phyloP scores from a whole-genome alignment of 2,797 vertebrate genomes.

The Iguana delicatissima region DNA sequence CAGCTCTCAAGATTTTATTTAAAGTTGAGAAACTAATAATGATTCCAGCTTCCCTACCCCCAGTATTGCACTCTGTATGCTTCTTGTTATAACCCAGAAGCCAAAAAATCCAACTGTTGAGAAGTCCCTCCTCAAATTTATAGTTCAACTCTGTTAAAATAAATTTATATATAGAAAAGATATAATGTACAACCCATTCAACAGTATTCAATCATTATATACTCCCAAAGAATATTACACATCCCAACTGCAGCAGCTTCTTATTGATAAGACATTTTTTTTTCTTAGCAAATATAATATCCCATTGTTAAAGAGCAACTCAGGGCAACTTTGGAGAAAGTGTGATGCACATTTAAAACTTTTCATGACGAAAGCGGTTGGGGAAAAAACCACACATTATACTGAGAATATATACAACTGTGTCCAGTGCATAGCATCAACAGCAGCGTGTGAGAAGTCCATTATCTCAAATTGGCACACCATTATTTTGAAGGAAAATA shows the following conservation, averaged over 20 bases:
- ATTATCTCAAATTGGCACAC: constrained; percentile 55
- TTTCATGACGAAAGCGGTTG: constrained; percentile 61
- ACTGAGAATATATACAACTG: constrained; percentile 64
- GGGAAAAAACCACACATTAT: constrained; percentile 48
- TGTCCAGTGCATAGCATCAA: constrained; percentile 83
- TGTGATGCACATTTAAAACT: constrained; percentile 66
- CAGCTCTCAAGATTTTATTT: constrained; percentile 58
- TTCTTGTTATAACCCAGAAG: constrained; percentile 75
- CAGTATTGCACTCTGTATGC: constrained; percentile 83
- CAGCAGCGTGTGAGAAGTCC: constrained; percentile 77
- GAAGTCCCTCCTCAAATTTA: constrained; percentile 70
- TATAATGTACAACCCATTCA: constrained; percentile 80
- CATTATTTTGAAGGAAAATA: constrained; percentile 37
- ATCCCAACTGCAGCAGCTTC: constrained; percentile 72
- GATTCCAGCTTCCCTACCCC: constrained; percentile 62
- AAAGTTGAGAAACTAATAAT: constrained; percentile 31
- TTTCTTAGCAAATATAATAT: constrained; percentile 78
- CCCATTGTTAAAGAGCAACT: constrained; percentile 62
- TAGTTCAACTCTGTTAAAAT: constrained; percentile 81
- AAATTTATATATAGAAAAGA: constrained; percentile 85
- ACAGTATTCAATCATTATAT: constrained; percentile 73
- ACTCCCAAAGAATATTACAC: constrained; percentile 73
- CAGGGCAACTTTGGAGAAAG: constrained; percentile 72
- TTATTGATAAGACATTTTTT: constrained; percentile 66
- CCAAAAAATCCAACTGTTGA: constrained; percentile 59